Evolutionary conservation across 2,888 invertebrate genomes (phyloP).

Genomic region (Phlogophora meticulosa): DNA sequence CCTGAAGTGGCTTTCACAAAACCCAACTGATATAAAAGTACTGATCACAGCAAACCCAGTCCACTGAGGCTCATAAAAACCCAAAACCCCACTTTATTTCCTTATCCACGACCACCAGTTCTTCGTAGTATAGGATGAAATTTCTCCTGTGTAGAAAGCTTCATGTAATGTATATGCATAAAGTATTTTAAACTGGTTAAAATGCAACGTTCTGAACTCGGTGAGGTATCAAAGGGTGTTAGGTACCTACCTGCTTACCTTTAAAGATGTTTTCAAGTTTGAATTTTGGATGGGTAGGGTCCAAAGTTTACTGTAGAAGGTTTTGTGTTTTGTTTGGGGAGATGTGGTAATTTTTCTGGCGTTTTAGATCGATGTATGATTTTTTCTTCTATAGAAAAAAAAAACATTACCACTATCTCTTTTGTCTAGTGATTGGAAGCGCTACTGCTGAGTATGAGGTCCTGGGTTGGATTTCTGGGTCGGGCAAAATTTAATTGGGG

Average conservation of each 20-base stretch:
- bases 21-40: background rate
- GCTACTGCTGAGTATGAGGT: no score
- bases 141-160: slow-evolving; percentile 77
- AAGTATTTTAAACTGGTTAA: slow-evolving; percentile 90
- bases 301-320: background rate
- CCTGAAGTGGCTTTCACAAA: no score
- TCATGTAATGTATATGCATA: slow-evolving; percentile 89
- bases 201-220: slow-evolving; percentile 84
- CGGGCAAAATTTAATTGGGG: no score
- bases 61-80: slow-evolving; percentile 1
- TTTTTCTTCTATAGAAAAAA: background rate
- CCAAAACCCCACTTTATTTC: background rate
- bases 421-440: no score
- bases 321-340: background rate
- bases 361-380: background rate
- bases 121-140: slow-evolving; percentile 68
- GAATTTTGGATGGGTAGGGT: slow-evolving; percentile 29
- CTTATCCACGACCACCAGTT: slow-evolving; percentile 57
- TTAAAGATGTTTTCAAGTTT: slow-evolving; percentile 72
- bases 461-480: no score
- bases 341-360: background rate
- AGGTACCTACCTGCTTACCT: slow-evolving; percentile 73
- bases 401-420: no score
- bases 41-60: background rate
- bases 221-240: slow-evolving; percentile 77